These are phyloP conservation scores for Apostichopus californicus DNA, from an alignment of 35 echinoderm and acorn worm species.

Conservation along the genomic window DNA sequence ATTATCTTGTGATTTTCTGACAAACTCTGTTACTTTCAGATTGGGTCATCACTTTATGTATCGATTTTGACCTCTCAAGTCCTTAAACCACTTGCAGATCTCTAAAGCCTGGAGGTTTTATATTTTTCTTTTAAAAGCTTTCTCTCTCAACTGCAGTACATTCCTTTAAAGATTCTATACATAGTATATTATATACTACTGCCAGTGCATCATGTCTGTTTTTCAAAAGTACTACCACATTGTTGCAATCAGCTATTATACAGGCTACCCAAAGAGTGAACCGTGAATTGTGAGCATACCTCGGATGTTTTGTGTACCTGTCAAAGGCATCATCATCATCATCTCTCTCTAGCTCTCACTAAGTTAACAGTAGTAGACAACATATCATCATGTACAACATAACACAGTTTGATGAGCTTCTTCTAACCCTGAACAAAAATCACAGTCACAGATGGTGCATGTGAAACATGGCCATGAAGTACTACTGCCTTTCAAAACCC, in stretches of 20 bases:
- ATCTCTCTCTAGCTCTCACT: background rate
- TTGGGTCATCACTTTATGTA: too few species aligned
- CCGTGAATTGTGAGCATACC: conserved; percentile 1
- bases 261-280: background rate
- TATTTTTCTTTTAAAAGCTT: too few species aligned
- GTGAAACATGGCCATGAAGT: background rate
- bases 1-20: too few species aligned
- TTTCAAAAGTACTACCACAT: background rate
- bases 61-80: too few species aligned
- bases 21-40: too few species aligned
- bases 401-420: background rate
- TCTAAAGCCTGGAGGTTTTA: too few species aligned
- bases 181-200: too few species aligned
- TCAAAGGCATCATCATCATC: background rate
- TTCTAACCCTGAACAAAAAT: conserved; percentile 19
- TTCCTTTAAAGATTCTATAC: too few species aligned
- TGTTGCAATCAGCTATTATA: background rate
- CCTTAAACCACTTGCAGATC: too few species aligned
- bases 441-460: background rate
- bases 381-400: background rate
- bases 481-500: background rate
- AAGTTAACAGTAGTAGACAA: background rate
- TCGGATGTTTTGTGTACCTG: background rate
- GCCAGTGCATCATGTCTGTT: background rate
- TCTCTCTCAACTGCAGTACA: too few species aligned